Base-by-base conservation (phyloP, 2,888 invertebrate genomes). In the Pogonocherus hispidulus region DNA sequence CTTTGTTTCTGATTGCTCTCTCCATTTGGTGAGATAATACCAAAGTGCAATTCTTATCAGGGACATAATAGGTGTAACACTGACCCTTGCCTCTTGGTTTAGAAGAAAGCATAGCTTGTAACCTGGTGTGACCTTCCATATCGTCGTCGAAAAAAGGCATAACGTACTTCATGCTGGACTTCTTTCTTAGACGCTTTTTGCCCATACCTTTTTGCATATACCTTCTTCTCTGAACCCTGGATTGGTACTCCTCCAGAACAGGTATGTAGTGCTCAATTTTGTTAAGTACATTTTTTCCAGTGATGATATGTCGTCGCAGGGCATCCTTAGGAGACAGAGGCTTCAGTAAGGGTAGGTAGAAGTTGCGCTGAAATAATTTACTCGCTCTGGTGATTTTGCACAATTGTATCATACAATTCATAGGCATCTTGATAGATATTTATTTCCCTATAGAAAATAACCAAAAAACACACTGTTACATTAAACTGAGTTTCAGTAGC, bases 321-420 rank as follows among this genome's bases (percentile, higher is more conserved):
- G 94, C 94, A 81, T 94, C 94, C n/a, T 93, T 93, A 11, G 94
- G 93, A 55, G 93, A 93, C 70, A 94, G 91, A 2, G 94, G 94
- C 51, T 93, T 92, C 74, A 94, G 87, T 59, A 94, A 87, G 18
- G 94, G 94, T 81, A 94, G 92, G 83, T 94, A 94, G 84, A 94
- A 93, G 62, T 94, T 93, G 82, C 93, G 91, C 60, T 94, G 94
- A 80, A 94, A 89, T 79, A 93, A 91, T 78, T 92, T 89, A 84
- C 93, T 93, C 84, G 91, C 91, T 79, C 94, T 93, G 68, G 94
- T 94, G 78, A 94, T 93, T 84, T 93, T 91, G 85, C 94, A 94
- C 85, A 91, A 92, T 81, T 93, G 92, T 89, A 92, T 78, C 84
- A 84, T 85, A 76, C 82, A 82, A 79, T 84, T 85, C 80, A 84